phyloP scores from a whole-genome alignment of 2,113 vertebrate genomes.

The Actinemys pallida region DNA sequence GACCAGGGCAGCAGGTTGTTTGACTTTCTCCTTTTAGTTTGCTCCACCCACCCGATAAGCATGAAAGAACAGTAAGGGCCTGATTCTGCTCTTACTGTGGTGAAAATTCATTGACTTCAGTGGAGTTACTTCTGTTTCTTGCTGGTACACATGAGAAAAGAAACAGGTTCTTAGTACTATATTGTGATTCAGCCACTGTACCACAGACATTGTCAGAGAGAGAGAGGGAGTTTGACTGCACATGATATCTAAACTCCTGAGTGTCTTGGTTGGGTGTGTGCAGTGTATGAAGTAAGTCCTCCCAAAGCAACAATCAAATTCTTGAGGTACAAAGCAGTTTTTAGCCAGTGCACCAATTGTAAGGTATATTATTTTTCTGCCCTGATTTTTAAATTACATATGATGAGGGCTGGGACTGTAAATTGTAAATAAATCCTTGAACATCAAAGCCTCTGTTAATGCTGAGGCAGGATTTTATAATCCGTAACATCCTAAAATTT shows the following conservation, averaged over 20 bases:
- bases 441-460: not conserved
- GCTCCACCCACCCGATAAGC: conserved; percentile 38
- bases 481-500: not conserved
- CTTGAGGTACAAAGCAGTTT: conserved; percentile 11
- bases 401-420: not conserved
- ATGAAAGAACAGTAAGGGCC: conserved; percentile 23
- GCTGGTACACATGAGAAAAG: not conserved
- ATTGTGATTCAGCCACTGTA: not conserved
- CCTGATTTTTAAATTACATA: not conserved
- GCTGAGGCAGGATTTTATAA: not conserved
- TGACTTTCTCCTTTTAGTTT: conserved; percentile 40
- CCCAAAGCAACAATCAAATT: not conserved
- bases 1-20: not conserved
- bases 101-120: not conserved
- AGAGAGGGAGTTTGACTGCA: not conserved
- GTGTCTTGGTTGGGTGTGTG: not conserved
- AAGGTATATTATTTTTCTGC: conserved; percentile 1
- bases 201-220: not conserved
- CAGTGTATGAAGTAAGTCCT: not conserved
- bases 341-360: not conserved
- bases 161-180: not conserved
- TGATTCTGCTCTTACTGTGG: conserved; percentile 11
- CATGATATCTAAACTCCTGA: not conserved
- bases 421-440: not conserved
- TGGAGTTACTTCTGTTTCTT: not conserved